phyloP scores from a whole-genome alignment of 2,888 invertebrate genomes.

The Candidula unifasciata region DNA sequence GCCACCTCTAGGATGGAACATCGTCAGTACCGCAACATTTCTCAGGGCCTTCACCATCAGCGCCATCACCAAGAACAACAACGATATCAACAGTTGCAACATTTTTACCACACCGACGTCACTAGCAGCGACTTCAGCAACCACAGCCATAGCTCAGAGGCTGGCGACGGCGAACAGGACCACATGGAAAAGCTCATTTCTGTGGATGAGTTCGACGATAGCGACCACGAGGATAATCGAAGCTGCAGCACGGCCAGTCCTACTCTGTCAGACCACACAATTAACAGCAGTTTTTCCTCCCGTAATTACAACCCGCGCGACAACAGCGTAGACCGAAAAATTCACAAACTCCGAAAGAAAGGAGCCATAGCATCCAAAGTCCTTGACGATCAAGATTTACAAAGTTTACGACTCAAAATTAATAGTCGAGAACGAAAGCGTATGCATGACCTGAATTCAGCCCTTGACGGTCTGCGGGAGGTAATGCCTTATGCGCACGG shows the following conservation, averaged over 20 bases:
- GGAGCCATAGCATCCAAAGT: conserved; percentile 46
- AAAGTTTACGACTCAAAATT: conserved; percentile 77
- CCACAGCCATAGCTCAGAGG: neutral
- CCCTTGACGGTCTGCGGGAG: conserved; percentile 77
- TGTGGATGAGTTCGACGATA: conserved; percentile 52
- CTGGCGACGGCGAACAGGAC: conserved; percentile 14
- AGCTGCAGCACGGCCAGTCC: conserved; percentile 25
- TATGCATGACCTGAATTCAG: conserved; percentile 80
- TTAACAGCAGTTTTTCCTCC: conserved; percentile 34
- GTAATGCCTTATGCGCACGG: conserved; percentile 78
- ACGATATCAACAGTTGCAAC: neutral
- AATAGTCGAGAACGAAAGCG: conserved; percentile 79
- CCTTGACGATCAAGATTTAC: conserved; percentile 70
- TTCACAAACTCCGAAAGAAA: conserved; percentile 51
- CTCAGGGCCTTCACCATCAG: conserved; percentile 3
- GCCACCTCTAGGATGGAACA: neutral
- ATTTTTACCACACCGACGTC: neutral
- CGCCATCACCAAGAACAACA: neutral
- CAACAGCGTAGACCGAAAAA: neutral
- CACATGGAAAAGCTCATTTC: conserved; percentile 53
- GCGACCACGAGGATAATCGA: conserved; percentile 25
- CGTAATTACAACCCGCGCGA: neutral
- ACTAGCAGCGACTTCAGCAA: neutral
- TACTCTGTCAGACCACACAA: conserved; percentile 26
- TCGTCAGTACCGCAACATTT: neutral